Evolutionary conservation across 2,888 invertebrate species (phyloP), one percentile per base, ranked within the genome.

Genomic region (Chesias legatella): DNA sequence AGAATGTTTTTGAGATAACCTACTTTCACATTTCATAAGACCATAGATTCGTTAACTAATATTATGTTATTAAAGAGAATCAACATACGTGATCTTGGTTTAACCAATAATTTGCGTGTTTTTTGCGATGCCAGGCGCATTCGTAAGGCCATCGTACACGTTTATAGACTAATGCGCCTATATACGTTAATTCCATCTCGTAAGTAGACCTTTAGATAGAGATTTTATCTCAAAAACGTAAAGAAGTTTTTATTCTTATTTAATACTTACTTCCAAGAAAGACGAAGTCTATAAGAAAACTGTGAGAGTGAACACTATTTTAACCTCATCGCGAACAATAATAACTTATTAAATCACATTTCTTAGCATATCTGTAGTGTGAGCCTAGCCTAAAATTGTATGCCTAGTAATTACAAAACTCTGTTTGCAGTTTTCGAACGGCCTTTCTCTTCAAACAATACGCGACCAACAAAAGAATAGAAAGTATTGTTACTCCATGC

Each of bases 361-460:
- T n/a, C n/a, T n/a, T n/a, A n/a, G n/a, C n/a, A n/a, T n/a, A n/a
- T n/a, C 13, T 17, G 13, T 17, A 3, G 13, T 22, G 33, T 10
- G 9, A 25, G 34, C 52, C 45, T 39, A 51, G 53, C 46, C 60
- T 54, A 46, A 58, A 22, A 48, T 31, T 62, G 43, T 60, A 42
- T 60, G 55, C 51, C 52, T 63, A 59, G 57, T 60, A 63, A 74
- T 70, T 64, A 67, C 51, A 56, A 56, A 59, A 45, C 54, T 55
- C 51, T 59, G 45, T 67, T 62, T 56, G 66, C 48, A 45, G 47
- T 60, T 49, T 48, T 59, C 61, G 56, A 50, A 60, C 52, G 56
- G 52, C 67, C 81, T 83, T 83, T 84, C 83, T 79, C 80, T 69
- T 70, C 54, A 71, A 72, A 74, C 67, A 73, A 68, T 63, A 53